These are phyloP conservation scores for Cetonia aurata DNA, from an alignment of 2,888 invertebrate species.

Conservation along the genomic window DNA sequence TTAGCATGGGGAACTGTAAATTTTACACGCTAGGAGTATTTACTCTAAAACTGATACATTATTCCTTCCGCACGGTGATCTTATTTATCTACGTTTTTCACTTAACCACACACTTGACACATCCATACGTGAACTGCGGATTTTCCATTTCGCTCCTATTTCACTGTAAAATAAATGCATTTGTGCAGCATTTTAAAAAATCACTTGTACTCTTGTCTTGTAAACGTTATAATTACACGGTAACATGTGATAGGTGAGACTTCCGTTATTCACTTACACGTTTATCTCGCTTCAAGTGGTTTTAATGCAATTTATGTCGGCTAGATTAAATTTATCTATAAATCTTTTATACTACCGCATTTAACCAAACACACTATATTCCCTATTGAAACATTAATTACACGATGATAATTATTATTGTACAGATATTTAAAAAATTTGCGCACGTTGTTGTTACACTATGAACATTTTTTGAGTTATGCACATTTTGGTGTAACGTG, in stretches of 20 bases:
- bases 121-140: slow-evolving; percentile 10
- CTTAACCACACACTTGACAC: slow-evolving; percentile 20
- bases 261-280: not conserved
- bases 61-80: slow-evolving; percentile 24
- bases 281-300: not conserved
- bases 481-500: too few relatives aligned
- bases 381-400: too few relatives aligned
- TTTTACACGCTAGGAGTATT: slow-evolving; percentile 28
- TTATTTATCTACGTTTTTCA: slow-evolving; percentile 24
- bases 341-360: too few relatives aligned
- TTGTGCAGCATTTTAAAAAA: not conserved
- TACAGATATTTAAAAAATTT: too few relatives aligned
- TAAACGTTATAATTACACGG: slow-evolving; percentile 9
- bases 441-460: too few relatives aligned
- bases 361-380: too few relatives aligned
- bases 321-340: too few relatives aligned
- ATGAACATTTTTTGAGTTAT: too few relatives aligned
- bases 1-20: slow-evolving; percentile 22
- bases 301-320: not conserved
- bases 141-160: slow-evolving; percentile 8
- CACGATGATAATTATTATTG: too few relatives aligned
- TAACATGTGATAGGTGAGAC: not conserved
- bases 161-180: not conserved
- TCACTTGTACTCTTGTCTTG: not conserved
- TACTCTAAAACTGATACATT: slow-evolving; percentile 29